phyloP scores from a whole-genome alignment of 2,888 invertebrate species.

The Ctenicera cuprea region DNA sequence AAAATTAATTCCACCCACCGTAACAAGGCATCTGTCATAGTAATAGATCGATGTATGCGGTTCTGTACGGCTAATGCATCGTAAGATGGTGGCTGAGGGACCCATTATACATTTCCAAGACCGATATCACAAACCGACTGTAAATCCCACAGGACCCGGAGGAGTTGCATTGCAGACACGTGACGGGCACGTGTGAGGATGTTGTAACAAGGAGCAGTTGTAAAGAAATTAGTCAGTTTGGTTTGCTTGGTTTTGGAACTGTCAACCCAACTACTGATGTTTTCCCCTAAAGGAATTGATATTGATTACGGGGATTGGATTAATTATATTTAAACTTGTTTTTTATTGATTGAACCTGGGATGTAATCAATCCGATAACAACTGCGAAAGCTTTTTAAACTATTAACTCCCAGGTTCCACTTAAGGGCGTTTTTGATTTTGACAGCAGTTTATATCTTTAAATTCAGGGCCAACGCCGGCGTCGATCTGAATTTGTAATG shows the following conservation, averaged over 20 bases:
- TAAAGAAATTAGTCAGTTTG: slow-evolving; percentile 47
- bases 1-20: slow-evolving; percentile 42
- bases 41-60: slow-evolving; percentile 58
- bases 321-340: no score
- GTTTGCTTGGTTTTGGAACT: slow-evolving; percentile 33
- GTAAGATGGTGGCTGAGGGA: slow-evolving; percentile 58
- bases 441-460: no score
- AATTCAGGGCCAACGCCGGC: no score
- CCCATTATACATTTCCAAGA: slow-evolving; percentile 53
- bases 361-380: no score
- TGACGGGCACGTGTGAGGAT: slow-evolving; percentile 50
- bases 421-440: no score
- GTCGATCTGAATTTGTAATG: no score
- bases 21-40: slow-evolving; percentile 55
- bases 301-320: no score
- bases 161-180: slow-evolving; percentile 39
- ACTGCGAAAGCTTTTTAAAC: no score
- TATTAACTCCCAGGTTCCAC: no score
- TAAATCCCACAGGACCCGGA: slow-evolving; percentile 53
- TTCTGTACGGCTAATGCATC: slow-evolving; percentile 56
- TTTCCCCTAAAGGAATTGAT: neutral
- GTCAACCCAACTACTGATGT: slow-evolving; percentile 30
- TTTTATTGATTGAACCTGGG: no score
- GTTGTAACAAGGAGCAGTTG: slow-evolving; percentile 23
- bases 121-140: slow-evolving; percentile 53